A percentile compares a stretch with the other conserved stretches of the same genome.
phyloP scores from a whole-genome alignment of 2,113 vertebrate species.

The Cyphomyrus discorhynchus region DNA sequence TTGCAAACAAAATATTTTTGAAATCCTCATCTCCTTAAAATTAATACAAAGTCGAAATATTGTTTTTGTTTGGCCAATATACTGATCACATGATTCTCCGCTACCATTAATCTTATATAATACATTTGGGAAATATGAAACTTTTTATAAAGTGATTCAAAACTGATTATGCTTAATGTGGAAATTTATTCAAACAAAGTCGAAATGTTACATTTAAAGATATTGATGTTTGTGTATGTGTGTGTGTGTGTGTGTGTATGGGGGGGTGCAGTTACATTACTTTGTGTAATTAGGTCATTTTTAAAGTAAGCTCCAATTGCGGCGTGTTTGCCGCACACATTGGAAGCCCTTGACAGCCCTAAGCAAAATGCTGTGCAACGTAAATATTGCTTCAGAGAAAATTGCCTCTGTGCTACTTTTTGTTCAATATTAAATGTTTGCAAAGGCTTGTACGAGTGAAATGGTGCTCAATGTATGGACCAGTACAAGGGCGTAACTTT shows the following conservation, averaged over 20 bases:
- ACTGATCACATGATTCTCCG: background rate
- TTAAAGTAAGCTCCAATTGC: background rate
- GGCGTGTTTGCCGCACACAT: background rate
- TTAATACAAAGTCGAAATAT: background rate
- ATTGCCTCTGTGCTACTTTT: background rate
- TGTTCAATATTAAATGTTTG: background rate
- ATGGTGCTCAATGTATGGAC: background rate
- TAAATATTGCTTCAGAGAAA: background rate
- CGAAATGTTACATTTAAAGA: background rate
- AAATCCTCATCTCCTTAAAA: background rate
- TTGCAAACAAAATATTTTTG: background rate
- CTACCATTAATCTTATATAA: background rate
- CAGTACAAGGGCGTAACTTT: no score
- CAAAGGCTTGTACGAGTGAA: background rate
- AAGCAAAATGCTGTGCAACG: background rate
- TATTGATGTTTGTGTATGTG: background rate
- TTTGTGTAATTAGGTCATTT: background rate
- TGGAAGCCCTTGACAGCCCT: background rate
- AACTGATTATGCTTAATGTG: background rate
- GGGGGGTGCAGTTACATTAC: background rate
- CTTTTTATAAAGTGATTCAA: background rate
- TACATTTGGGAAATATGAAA: background rate
- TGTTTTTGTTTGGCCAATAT: background rate
- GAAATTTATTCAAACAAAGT: background rate
- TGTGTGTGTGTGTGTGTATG: background rate